Base-by-base conservation (phyloP, 2,888 invertebrate genomes). In the Polyommatus icarus region DNA sequence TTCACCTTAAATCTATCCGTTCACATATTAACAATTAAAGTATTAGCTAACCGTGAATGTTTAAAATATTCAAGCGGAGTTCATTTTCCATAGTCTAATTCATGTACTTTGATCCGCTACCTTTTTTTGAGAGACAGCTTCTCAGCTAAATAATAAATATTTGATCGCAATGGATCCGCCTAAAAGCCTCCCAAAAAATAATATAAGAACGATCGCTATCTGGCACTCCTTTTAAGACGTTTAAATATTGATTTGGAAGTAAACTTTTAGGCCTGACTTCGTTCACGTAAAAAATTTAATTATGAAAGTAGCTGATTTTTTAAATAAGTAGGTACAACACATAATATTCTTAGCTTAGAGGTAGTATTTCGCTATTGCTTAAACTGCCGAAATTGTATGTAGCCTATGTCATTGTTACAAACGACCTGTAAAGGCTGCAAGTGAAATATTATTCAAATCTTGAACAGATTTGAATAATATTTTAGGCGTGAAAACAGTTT, bases 121-220 rank as follows among this genome's bases (percentile, higher is more conserved):
- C 8, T 32, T 32, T 50, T 75, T 50, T 15, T 15, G 50, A 76
- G 2, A 67, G 50, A 40, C 46, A 40, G 18, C 18, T 54, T 50
- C 24, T 57, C 10, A 67, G 59, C 24, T 12, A 20, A 67, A 24
- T 75, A 78, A 36, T 73, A 32, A 29, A 67, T 67, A 67, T 67
- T 67, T 67, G 15, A 67, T 67, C 29, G 18, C 29, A 67, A 67
- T 67, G 7, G 24, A 24, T 67, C 12, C 24, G 29, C 12, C 29
- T 67, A 67, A 67, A 67, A 67, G 67, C 67, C 67, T 67, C 67
- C 29, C 3, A 29, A 61, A 61, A 24, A 61, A 61, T 8, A 24
- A 61, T 24, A 61, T 10, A 67, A 15, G 29, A 29, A 12, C 29
- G 67, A 67, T 67, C 15, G 67, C 29, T 29, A 3, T 67, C 61